Percentiles rank a stretch among this genome's conserved stretches.
phyloP scores from a whole-genome alignment of 1,140 invertebrate genomes.

The Eumaeus atala region DNA sequence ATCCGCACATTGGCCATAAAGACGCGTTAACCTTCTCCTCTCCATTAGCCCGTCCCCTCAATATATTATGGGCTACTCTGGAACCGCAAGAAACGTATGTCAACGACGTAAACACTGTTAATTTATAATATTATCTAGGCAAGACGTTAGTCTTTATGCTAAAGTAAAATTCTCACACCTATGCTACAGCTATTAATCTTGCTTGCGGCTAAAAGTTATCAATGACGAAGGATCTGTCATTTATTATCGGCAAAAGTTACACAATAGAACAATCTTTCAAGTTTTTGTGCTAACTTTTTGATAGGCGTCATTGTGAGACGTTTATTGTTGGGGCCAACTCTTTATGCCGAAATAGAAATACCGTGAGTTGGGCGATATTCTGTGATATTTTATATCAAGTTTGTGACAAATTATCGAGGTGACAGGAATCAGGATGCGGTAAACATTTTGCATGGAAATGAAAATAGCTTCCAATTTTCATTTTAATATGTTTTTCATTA shows the following conservation, averaged over 20 bases:
- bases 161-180: constrained; percentile 1
- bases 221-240: constrained; percentile 7
- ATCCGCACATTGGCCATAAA: no score
- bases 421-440: background rate
- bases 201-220: constrained; percentile 2
- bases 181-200: constrained; percentile 3
- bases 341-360: constrained; percentile 8
- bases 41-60: no score
- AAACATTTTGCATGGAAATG: no score
- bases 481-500: no score
- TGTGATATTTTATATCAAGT: background rate
- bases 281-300: constrained; percentile 11
- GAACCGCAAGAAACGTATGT: no score
- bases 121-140: no score
- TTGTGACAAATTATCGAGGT: constrained; percentile 3
- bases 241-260: constrained; percentile 8
- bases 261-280: constrained; percentile 11
- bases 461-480: no score
- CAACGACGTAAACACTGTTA: no score
- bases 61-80: no score
- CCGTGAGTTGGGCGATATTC: background rate
- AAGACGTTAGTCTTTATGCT: background rate
- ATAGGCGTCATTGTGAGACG: constrained; percentile 8
- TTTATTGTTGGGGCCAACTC: constrained; percentile 9
- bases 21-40: no score